Base-by-base conservation (phyloP, 2,113 vertebrate species). In the Ivindomyrus marchei region DNA sequence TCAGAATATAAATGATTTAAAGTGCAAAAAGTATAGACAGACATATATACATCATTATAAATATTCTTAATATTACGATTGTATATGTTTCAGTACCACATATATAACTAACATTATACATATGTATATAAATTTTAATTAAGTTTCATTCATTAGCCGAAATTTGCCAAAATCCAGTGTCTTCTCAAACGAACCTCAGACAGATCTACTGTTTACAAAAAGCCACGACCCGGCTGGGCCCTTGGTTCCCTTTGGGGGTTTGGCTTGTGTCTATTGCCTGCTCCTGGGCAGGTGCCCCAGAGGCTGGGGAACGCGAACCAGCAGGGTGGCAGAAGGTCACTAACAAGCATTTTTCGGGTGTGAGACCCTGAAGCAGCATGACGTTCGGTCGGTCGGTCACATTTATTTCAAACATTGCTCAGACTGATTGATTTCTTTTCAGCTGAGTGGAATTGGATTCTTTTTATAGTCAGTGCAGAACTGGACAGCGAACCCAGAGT, bases 1-100 rank as follows among this genome's bases (percentile, higher is more conserved):
- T 91, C 89, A 92, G 92, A 92, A 92, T 94, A 93, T 94, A 94
- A 94, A 95, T 95, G 94, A 95, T 94, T 94, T 95, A 95, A 96
- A 96, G 95, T 95, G 95, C 95, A 95, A 96, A 96, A 96, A 96
- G 95, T 95, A 94, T 95, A 95, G 95, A 92, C 89, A 85, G 15
- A 85, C 45, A 85, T 47, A 85, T 47, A 85, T 47, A 85, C 39
- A 83, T 45, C 5, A 42, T 46, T n/a, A 85, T 46, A 85, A 85
- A 85, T 85, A 85, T 85, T 47, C 39, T 85, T 85, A 85, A 85
- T 84, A 84, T 85, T 85, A 85, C 19, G 45, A 45, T 39, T 85
- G 83, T 85, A 47, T 85, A 85, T 85, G 83, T 85, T 85, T 39
- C 83, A 45, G 95, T 94, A 95, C 92, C 53, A 88, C 49, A 52